Conservation (phyloP, 2,113 vertebrate species). For the Camarhynchus parvulus region DNA sequence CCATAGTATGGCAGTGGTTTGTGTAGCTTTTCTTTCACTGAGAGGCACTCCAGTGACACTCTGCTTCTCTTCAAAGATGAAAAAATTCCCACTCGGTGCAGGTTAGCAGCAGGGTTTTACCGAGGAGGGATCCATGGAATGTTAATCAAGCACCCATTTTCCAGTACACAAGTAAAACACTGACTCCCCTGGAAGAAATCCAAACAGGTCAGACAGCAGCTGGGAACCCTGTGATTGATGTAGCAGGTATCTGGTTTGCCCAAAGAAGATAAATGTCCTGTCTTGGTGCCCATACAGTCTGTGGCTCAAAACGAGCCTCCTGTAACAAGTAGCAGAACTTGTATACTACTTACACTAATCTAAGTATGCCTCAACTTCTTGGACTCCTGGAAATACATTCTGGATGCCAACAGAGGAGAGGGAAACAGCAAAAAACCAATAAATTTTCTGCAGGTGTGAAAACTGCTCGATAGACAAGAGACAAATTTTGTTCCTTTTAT, state of each 20-base stretch:
- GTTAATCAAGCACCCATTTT: not conserved
- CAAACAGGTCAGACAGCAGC: not conserved
- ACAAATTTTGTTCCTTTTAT: not conserved
- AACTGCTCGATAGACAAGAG: rapidly evolving
- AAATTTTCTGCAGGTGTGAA: not conserved
- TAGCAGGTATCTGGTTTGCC: not conserved
- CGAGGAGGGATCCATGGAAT: not conserved
- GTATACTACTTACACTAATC: not conserved
- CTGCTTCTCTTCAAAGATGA: not conserved
- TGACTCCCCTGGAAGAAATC: not conserved
- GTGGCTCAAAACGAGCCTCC: not conserved
- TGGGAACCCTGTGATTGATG: not conserved
- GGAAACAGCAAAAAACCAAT: not conserved
- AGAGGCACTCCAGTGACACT: not conserved
- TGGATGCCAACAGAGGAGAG: rapidly evolving
- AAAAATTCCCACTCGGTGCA: rapidly evolving
- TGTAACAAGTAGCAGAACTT: not conserved
- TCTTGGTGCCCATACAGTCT: rapidly evolving
- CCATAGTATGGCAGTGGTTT: not conserved
- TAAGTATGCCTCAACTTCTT: not conserved
- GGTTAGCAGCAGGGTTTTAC: not conserved
- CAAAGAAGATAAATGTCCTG: not conserved
- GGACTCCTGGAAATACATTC: not conserved
- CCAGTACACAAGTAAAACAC: not conserved
- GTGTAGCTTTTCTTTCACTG: not conserved